Base-by-base conservation (phyloP, 2,113 vertebrate genomes). In the Sciurus niger region DNA sequence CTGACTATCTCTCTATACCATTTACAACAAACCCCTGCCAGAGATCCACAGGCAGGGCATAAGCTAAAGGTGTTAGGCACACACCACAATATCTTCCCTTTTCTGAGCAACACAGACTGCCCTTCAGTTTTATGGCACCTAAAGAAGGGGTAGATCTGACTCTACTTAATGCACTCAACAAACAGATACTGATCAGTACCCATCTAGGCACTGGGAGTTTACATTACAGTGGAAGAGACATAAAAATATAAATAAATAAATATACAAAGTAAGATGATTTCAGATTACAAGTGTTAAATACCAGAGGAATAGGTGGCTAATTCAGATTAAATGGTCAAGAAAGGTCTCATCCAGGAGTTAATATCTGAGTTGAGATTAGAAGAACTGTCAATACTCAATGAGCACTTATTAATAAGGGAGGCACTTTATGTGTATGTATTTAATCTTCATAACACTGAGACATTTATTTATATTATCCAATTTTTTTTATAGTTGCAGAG, bases 261-360 rank as follows among this genome's bases (percentile, higher is more conserved):
- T 48, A 88, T 14, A 84, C 4, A 95, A 80, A 48, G 76, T 65
- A 40, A 89, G 24, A 60, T 55, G 55, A 95, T 82, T 74, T 85
- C 74, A 22, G 25, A 70, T 28, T 72, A 2, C 34, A 95, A 73
- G 34, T 68, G 51, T 37, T 37, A 80, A 53, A 16, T 77, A 17
- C 25, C 16, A n/a, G 34, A 46, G 55, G 25, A 4, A 11, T 20
- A 65, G 25, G 28, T 74, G 48, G 48, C 17, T 79, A 74, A 95
- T 78, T 94, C 72, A 95, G 51, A 92, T 79, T 79, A 95, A 82
- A 90, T 70, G 13, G 17, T 55, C 37, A 74, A 89, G n/a, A 84
- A 74, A 93, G 32, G n/a, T 87, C 40, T 94, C n/a, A 40, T 0
- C 84, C 37, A 78, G 70, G n/a, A 94, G 30, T 14, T 48, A 1